phyloP scores from a whole-genome alignment of 1,140 invertebrate species.

The Aphaenogaster floridana region DNA sequence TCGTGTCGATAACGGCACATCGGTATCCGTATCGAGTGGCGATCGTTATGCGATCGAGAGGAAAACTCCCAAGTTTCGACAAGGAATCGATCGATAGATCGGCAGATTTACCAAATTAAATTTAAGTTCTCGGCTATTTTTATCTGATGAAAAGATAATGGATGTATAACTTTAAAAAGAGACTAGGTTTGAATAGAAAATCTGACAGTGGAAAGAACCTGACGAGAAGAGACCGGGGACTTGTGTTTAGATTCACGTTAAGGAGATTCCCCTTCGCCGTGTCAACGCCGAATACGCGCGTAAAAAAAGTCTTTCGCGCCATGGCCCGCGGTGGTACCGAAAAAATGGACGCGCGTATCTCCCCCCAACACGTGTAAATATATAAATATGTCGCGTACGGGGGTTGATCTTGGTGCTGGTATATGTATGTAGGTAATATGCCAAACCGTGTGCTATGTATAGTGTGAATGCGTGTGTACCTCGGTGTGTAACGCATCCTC shows the following conservation, averaged over 20 bases:
- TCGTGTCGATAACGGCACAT: slow-evolving; percentile 35
- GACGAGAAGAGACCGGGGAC: background rate
- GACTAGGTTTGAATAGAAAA: background rate
- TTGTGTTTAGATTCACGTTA: background rate
- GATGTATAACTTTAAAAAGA: background rate
- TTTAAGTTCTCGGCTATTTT: background rate
- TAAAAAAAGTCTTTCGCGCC: background rate
- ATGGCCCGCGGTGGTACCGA: background rate
- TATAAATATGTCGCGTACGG: slow-evolving; percentile 41
- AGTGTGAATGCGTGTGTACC: slow-evolving; percentile 64
- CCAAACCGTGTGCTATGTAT: background rate
- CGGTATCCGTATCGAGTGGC: slow-evolving; percentile 17
- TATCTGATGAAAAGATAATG: background rate
- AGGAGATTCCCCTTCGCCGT: slow-evolving; percentile 35
- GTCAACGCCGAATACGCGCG: slow-evolving; percentile 46
- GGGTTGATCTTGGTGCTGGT: slow-evolving; percentile 30
- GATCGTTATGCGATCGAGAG: slow-evolving; percentile 15
- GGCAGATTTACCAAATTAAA: background rate
- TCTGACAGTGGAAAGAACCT: background rate
- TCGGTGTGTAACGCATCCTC: slow-evolving; percentile 52
- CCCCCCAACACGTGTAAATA: slow-evolving; percentile 7
- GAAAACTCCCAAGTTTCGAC: background rate
- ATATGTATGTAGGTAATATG: slow-evolving; percentile 30
- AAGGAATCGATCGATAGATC: background rate
- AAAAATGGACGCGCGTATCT: slow-evolving; percentile 44